These are phyloP conservation scores for Ahaetulla prasina DNA, from an alignment of 2,113 vertebrate species.

Conservation along the genomic window DNA sequence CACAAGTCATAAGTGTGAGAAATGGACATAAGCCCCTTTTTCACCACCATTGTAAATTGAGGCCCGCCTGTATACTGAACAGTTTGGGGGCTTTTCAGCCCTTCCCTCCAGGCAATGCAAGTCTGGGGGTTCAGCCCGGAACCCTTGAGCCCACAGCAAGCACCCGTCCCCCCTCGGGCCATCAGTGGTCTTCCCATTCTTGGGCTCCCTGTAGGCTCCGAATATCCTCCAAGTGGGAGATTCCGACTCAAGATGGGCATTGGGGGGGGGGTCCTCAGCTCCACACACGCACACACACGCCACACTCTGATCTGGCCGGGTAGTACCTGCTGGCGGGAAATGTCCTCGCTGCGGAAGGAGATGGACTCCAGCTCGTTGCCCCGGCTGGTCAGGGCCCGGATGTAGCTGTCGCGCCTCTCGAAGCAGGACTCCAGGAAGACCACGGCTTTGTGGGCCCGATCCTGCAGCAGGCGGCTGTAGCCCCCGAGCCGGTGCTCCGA, in stretches of 20 bases:
- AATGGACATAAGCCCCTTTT: not conserved
- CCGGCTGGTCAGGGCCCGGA: constrained; percentile 91
- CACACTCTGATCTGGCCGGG: rapidly evolving
- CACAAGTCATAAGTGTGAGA: not conserved
- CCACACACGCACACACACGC: too few relatives aligned
- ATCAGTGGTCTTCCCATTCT: not conserved
- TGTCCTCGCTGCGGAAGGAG: constrained; percentile 95
- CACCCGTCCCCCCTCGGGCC: not conserved
- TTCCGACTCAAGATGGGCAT: not conserved
- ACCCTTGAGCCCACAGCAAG: not conserved
- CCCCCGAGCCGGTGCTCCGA: constrained; percentile 72
- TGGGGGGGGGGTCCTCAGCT: too few relatives aligned
- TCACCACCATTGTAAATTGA: not conserved
- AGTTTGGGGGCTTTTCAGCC: too few relatives aligned
- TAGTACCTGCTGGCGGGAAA: constrained; percentile 89
- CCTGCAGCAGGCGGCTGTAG: constrained; percentile 87
- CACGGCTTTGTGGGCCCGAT: constrained; percentile 86
- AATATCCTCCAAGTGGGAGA: not conserved
- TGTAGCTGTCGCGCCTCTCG: constrained; percentile 81
- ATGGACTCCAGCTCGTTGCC: constrained; percentile 96
- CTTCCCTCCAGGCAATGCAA: too few relatives aligned
- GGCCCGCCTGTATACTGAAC: not conserved
- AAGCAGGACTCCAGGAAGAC: constrained; percentile 89
- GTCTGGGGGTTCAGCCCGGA: not conserved
- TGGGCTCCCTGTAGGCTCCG: not conserved